phyloP scores from a whole-genome alignment of 2,113 vertebrate genomes.

The Phoenicopterus ruber region DNA sequence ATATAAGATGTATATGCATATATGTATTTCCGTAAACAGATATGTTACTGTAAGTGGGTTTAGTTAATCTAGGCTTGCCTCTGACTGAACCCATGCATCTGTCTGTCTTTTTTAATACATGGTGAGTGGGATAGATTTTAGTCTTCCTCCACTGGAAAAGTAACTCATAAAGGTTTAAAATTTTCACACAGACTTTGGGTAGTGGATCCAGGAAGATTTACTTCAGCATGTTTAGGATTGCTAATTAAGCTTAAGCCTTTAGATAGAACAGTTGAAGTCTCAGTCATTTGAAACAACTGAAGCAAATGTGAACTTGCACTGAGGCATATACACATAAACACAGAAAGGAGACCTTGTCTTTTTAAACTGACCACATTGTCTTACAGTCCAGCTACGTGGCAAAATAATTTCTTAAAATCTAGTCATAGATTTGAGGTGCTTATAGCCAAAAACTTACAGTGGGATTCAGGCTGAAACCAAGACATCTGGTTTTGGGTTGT shows the following conservation, averaged over 20 bases:
- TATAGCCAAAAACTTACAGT: background rate
- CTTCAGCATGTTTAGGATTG: background rate
- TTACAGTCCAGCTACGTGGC: background rate
- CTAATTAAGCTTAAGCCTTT: background rate
- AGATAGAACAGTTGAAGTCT: background rate
- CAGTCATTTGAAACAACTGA: background rate
- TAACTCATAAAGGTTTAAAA: background rate
- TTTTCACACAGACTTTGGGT: background rate
- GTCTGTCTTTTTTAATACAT: background rate
- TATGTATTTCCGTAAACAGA: background rate
- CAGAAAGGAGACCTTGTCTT: background rate
- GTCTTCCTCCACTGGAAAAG: background rate
- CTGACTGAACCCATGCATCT: background rate
- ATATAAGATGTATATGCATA: background rate
- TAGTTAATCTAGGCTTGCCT: background rate
- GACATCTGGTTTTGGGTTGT: background rate
- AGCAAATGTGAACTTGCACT: background rate
- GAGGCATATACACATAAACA: background rate
- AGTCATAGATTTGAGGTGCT: background rate
- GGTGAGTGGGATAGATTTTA: background rate
- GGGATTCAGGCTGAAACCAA: background rate
- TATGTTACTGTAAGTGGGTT: background rate
- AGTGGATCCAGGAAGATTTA: background rate
- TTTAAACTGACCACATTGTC: background rate
- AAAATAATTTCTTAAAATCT: background rate